Evolutionary conservation across 2,797 vertebrate genomes (phyloP).

Genomic region (Karalla daura): DNA sequence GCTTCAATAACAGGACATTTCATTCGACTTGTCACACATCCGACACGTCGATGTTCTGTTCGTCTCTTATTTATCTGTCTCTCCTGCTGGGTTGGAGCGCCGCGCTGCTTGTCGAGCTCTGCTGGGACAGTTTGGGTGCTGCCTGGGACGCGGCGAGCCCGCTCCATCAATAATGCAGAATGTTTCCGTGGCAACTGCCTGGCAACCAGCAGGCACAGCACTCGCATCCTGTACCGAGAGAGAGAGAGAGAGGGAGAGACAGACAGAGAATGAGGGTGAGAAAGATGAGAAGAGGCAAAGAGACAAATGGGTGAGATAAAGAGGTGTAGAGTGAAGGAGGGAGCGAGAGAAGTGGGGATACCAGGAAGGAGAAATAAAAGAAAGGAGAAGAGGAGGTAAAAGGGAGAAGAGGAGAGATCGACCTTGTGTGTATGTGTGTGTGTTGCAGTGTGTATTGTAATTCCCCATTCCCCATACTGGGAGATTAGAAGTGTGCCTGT

Average conservation of each 20-base stretch:
- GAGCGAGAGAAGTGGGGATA: background rate
- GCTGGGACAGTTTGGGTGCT: constrained; percentile 71
- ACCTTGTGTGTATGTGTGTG: background rate
- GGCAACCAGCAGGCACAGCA: constrained; percentile 70
- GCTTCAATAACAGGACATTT: background rate
- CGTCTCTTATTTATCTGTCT: constrained; percentile 3
- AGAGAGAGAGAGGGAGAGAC: constrained; percentile 1
- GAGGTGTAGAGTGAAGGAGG: background rate
- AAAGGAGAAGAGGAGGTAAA: background rate
- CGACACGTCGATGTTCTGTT: constrained; percentile 9
- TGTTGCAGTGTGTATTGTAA: background rate
- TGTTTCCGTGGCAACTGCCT: constrained; percentile 79
- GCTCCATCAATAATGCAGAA: constrained; percentile 84
- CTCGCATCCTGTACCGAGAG: constrained; percentile 50
- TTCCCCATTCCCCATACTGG: background rate
- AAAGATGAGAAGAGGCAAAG: constrained; percentile 22
- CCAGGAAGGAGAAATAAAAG: background rate
- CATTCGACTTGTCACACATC: background rate
- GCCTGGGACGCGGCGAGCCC: constrained; percentile 58
- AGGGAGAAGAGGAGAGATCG: background rate
- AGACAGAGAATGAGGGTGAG: constrained; percentile 5
- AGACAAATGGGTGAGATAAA: constrained; percentile 30
- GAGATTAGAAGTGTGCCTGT: background rate
- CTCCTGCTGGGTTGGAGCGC: constrained; percentile 17
- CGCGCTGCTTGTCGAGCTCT: constrained; percentile 47